A percentile compares a stretch with the other conserved stretches of the same genome.
Evolutionary conservation across 1,140 invertebrate species (phyloP).

Genomic region (Meloidogyne chitwoodi): DNA sequence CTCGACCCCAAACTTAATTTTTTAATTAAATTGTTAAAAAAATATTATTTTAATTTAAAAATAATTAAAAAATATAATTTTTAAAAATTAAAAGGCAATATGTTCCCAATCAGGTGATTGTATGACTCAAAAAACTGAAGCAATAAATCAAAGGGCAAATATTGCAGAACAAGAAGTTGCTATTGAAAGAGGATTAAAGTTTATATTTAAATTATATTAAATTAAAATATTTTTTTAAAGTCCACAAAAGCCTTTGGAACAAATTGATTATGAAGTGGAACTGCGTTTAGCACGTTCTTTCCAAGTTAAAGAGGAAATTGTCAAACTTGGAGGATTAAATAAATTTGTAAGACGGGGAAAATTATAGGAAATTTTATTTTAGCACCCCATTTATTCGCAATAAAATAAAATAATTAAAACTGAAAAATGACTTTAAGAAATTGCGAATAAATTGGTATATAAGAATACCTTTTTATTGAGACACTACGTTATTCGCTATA

Average conservation of each 20-base stretch:
- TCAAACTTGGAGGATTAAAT: conserved; percentile 42
- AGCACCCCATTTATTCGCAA: too few species aligned
- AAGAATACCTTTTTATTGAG: too few species aligned
- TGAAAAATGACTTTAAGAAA: too few species aligned
- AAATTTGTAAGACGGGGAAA: conserved; percentile 16
- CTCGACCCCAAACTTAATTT: too few species aligned
- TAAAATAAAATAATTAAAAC: too few species aligned
- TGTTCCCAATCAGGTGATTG: conserved; percentile 10
- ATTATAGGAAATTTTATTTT: too few species aligned
- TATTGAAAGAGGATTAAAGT: conserved; percentile 6
- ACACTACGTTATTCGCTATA: too few species aligned
- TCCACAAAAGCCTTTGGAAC: conserved; percentile 1
- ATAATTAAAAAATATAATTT: neutral
- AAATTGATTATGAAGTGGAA: conserved; percentile 46
- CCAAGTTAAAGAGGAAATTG: conserved; percentile 45
- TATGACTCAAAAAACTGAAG: conserved; percentile 26
- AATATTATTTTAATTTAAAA: neutral
- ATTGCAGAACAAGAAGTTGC: conserved; percentile 27
- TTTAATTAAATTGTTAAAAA: neutral
- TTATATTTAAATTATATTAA: neutral
- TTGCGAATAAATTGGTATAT: too few species aligned
- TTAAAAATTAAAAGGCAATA: conserved; percentile 17
- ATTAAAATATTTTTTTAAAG: neutral
- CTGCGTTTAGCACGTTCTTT: conserved; percentile 38
- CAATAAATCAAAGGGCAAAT: conserved; percentile 29